Percentiles rank a stretch among this genome's conserved stretches.
These are phyloP conservation scores for Zalophus californianus DNA, from an alignment of 2,797 vertebrate genomes.

Conservation along the genomic window DNA sequence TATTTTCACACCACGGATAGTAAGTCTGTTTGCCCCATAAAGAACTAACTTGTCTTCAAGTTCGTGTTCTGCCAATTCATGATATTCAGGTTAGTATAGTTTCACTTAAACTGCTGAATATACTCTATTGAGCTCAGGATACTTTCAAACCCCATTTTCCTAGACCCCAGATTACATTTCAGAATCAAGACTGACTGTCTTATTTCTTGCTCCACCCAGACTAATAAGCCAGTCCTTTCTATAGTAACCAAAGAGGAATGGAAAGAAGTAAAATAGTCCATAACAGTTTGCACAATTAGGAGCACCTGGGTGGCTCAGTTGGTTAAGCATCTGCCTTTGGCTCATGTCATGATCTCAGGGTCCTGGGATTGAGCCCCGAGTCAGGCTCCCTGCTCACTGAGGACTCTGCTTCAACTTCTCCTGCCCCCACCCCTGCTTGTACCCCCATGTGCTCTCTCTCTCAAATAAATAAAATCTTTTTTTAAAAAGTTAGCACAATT, in stretches of 20 bases:
- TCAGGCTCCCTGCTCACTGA: not conserved
- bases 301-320: not conserved
- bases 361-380: not conserved
- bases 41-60: constrained; percentile 47
- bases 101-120: constrained; percentile 69
- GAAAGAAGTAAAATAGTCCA: constrained; percentile 65
- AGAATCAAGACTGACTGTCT: constrained; percentile 57
- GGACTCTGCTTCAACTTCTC: not conserved
- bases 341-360: not conserved
- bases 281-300: constrained; percentile 57
- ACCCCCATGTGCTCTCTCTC: not conserved
- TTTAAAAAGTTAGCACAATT: constrained; percentile 34
- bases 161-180: constrained; percentile 61
- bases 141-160: constrained; percentile 64
- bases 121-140: constrained; percentile 51
- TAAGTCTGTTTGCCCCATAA: constrained; percentile 21
- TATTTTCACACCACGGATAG: constrained; percentile 50
- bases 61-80: constrained; percentile 55
- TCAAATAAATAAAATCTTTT: not conserved
- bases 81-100: constrained; percentile 53
- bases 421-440: too few species aligned
- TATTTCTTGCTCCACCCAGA: not conserved
- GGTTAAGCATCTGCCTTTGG: not conserved
- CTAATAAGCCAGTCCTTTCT: constrained; percentile 69
- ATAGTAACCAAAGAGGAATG: constrained; percentile 60